A percentile compares a stretch with the other conserved stretches of the same genome.
Evolutionary conservation across 2,113 vertebrate species (phyloP).

Genomic region (Pygoscelis antarcticus): DNA sequence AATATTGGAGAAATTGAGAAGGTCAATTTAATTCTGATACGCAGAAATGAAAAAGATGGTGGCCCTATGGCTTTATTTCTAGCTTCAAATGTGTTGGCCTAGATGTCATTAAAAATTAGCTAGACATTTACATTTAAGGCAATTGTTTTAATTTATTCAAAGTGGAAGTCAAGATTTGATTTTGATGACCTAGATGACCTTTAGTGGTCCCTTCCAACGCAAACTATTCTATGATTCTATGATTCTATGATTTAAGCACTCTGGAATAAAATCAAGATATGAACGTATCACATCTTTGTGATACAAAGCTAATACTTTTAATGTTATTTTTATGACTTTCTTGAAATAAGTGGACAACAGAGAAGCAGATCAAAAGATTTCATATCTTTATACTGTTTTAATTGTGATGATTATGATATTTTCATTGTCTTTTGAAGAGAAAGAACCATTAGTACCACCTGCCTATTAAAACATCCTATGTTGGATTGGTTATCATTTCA

Average conservation of each 20-base stretch:
- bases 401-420: not conserved
- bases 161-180: not conserved
- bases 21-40: not conserved
- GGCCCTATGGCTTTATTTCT: not conserved
- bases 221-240: too few species aligned
- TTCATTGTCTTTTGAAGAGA: not conserved
- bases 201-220: too few species aligned
- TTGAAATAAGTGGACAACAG: not conserved
- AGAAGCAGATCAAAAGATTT: not conserved
- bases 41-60: not conserved
- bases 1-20: not conserved
- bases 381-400: not conserved
- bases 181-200: too few species aligned
- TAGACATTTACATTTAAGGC: not conserved
- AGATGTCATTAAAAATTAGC: not conserved
- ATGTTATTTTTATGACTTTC: not conserved
- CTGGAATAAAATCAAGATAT: not conserved
- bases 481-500: not conserved
- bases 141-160: not conserved
- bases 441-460: not conserved
- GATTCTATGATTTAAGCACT: not conserved
- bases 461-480: not conserved
- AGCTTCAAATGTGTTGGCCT: not conserved
- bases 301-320: not conserved
- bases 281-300: fast-evolving